Evolutionary conservation across 2,113 vertebrate species (phyloP).

Genomic region (Albula glossodonta): DNA sequence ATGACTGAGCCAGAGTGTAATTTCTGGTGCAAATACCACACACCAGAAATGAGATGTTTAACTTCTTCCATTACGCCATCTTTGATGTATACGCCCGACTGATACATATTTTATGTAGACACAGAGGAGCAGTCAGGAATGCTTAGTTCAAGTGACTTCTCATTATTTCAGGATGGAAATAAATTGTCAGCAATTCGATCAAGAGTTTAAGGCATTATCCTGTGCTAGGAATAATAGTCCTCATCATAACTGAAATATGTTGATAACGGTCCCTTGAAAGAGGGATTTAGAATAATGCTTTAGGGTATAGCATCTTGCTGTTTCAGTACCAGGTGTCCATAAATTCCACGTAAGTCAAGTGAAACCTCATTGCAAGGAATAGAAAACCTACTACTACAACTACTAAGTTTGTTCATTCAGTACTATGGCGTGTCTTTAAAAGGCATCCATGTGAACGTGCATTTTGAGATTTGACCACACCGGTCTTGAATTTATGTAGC

Average conservation of each 20-base stretch:
- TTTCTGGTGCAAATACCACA: not conserved
- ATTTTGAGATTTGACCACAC: no score
- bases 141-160: not conserved
- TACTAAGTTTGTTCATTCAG: no score
- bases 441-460: no score
- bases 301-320: no score
- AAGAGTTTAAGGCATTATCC: not conserved
- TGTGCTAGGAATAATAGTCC: not conserved
- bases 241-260: not conserved
- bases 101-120: not conserved
- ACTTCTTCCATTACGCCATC: not conserved
- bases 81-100: not conserved
- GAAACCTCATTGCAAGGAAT: no score
- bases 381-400: no score
- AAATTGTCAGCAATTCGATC: no score
- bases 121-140: not conserved
- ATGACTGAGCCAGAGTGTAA: not conserved
- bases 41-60: not conserved
- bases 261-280: not conserved
- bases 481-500: no score
- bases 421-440: no score
- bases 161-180: not conserved
- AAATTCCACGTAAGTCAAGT: no score
- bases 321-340: no score
- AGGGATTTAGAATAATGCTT: no score